These are phyloP conservation scores for Timandra comae DNA, from an alignment of 2,888 invertebrate genomes.

Conservation along the genomic window DNA sequence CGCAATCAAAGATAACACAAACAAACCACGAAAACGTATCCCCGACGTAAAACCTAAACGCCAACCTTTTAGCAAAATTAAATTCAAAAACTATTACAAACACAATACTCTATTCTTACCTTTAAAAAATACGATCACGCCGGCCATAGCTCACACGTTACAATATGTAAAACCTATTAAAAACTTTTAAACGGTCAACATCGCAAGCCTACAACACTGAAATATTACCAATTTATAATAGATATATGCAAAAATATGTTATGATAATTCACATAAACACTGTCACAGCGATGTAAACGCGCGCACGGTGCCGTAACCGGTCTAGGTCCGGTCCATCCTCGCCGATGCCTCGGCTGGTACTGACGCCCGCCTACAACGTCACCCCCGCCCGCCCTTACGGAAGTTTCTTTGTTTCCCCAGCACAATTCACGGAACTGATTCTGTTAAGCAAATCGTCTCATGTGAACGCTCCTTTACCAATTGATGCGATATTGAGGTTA, in stretches of 20 bases:
- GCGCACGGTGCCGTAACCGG: conserved; percentile 19
- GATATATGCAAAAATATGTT: conserved; percentile 15
- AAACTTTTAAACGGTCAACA: conserved; percentile 30
- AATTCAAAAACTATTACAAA: conserved; percentile 6
- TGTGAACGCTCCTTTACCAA: conserved; percentile 41
- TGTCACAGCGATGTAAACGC: conserved; percentile 31
- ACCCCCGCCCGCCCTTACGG: conserved; percentile 62
- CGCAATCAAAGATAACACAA: no score
- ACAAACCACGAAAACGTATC: no score
- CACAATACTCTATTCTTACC: conserved; percentile 30
- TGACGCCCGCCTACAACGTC: conserved; percentile 44
- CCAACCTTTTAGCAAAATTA: conserved; percentile 16
- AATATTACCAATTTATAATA: conserved; percentile 9
- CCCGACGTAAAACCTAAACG: no score
- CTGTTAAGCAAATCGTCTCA: conserved; percentile 58
- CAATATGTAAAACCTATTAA: conserved; percentile 13
- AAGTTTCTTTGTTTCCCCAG: conserved; percentile 71
- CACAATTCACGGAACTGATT: conserved; percentile 37
- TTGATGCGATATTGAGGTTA: conserved; percentile 19
- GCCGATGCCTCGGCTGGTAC: conserved; percentile 56
- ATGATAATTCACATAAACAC: conserved; percentile 36
- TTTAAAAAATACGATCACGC: conserved; percentile 30
- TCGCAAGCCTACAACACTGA: conserved; percentile 29
- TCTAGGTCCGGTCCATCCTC: conserved; percentile 28
- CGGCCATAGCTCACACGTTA: conserved; percentile 18